Evolutionary conservation across 2,888 invertebrate species (phyloP).

Genomic region (Archips crataeganus): DNA sequence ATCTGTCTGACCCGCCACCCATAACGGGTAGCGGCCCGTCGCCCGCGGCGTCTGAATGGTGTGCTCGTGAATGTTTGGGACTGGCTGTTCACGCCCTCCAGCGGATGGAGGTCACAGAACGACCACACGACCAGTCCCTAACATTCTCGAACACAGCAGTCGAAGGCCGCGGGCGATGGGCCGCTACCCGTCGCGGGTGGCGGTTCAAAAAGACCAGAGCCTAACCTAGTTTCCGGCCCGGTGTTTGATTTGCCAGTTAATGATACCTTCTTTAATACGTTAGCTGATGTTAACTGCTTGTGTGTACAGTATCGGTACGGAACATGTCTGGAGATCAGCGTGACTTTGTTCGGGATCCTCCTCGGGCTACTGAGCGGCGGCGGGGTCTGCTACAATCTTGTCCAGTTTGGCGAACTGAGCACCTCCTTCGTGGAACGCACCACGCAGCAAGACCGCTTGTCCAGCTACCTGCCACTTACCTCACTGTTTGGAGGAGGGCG

Average conservation of each 20-base stretch:
- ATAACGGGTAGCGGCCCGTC: too few species aligned
- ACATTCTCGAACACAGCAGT: too few species aligned
- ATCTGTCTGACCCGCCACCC: too few species aligned
- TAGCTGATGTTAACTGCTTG: not conserved
- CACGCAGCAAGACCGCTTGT: conserved; percentile 28
- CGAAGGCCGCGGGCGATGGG: too few species aligned
- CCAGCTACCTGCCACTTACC: conserved; percentile 38
- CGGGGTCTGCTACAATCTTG: conserved; percentile 70
- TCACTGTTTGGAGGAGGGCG: conserved; percentile 43
- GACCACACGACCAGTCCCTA: too few species aligned
- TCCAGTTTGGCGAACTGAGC: conserved; percentile 81
- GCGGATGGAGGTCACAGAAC: too few species aligned
- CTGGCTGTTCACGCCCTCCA: too few species aligned
- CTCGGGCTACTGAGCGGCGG: conserved; percentile 48
- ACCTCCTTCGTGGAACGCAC: conserved; percentile 70
- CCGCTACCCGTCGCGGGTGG: too few species aligned
- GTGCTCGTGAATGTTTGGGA: too few species aligned
- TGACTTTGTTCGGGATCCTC: conserved; percentile 37
- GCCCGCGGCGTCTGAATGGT: too few species aligned
- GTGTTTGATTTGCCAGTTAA: not conserved
- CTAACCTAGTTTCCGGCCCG: too few species aligned
- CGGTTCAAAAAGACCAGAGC: too few species aligned
- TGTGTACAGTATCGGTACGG: conserved; percentile 41
- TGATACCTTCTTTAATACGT: not conserved
- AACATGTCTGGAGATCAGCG: conserved; percentile 40